Conservation (phyloP, 2,888 invertebrate species). For the Cephus pygmeus region DNA sequence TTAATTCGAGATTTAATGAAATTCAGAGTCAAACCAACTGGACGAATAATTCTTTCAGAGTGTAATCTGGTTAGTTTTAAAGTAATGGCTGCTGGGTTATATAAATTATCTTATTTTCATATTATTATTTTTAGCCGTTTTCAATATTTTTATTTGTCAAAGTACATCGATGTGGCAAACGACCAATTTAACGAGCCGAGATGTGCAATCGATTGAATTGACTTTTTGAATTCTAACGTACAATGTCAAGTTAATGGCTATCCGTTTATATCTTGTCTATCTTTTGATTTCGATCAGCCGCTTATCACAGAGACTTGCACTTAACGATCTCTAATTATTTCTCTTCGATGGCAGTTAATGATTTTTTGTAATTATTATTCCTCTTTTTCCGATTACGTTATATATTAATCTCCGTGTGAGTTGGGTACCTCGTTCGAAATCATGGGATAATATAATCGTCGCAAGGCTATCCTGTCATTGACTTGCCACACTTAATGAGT, state of each 20-base stretch:
- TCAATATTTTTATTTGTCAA: not conserved
- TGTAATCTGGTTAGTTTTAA: not conserved
- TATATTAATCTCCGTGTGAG: not conserved
- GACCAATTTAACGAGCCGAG: not conserved
- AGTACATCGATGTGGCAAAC: not conserved
- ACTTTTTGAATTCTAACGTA: not conserved
- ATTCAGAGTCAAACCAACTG: not conserved
- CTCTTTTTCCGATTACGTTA: not conserved
- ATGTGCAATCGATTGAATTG: not conserved
- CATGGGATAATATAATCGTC: not conserved
- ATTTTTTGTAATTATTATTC: not conserved
- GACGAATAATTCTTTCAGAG: not conserved
- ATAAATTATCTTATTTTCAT: not conserved
- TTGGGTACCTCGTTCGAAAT: not conserved
- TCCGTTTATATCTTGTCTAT: not conserved
- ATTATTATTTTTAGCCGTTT: not conserved
- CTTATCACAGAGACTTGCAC: not conserved
- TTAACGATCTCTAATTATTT: not conserved
- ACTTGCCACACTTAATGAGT: not conserved
- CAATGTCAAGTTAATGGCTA: not conserved
- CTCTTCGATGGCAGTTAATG: not conserved
- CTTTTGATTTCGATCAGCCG: not conserved
- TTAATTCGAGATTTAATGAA: not conserved
- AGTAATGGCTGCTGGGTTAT: not conserved
- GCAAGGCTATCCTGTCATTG: not conserved